Evolutionary conservation across 1,140 invertebrate genomes (phyloP), one percentile per base, ranked within the genome.

Genomic region (Dreissena polymorpha): DNA sequence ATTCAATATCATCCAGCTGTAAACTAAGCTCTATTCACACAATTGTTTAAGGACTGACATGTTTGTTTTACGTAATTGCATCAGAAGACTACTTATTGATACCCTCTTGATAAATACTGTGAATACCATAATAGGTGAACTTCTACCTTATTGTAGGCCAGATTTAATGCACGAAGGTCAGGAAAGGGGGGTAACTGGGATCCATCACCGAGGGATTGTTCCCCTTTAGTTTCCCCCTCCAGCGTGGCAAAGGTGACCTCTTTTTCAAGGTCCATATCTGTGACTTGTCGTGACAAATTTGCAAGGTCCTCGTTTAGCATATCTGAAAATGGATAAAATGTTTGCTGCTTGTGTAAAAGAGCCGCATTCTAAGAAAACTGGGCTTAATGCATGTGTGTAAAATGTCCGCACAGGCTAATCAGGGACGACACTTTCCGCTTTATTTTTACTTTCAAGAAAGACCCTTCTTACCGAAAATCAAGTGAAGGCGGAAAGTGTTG

Each of bases 131-230:
- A 10, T 29, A 80, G 50, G 27, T 39, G 10, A 10, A 23, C 13
- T 10, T 64, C 77, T 82, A 92, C 92, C 85, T 88, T 86, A 80
- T 93, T 93, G 70, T 90, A 73, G 53, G 90, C 88, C 67, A 93
- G 83, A 84, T 91, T 92, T 16, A 93, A 85, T 60, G 89, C 90
- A 49, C 89, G 82, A 5, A 93, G 86, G 57, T 92, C 91, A 25
- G 91, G 91, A 72, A 93, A 93, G 8, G 92, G 88, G 50, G 86
- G 86, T 64, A 85, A 76, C 29, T 51, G 55, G 7, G 81, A 74
- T 25, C 82, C 50, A 68, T 80, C 67, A 39, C 74, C 79, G 10
- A 81, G 25, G n/a, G n/a, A n/a, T 14, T 25, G 21, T 10, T 10
- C 1, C 25, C 23, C 55, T 8, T 57, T 70, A 0, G 14, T n/a